Percentiles rank a stretch among this genome's conserved stretches.
Conservation (phyloP, 2,113 vertebrate species). For the Eclectus roratus region DNA sequence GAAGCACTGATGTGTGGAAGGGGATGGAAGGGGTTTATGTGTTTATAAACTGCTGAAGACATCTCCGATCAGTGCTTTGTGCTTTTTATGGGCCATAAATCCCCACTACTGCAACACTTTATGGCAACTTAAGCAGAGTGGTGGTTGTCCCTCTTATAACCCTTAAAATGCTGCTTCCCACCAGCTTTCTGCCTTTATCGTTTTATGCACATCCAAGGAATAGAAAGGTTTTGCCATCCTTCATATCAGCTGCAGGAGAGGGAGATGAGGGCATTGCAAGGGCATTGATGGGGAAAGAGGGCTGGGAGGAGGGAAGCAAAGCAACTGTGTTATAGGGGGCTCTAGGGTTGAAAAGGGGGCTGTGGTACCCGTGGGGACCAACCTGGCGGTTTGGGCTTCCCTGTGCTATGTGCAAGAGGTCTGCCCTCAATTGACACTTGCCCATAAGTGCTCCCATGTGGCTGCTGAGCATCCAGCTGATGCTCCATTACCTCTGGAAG, state of each 20-base stretch:
- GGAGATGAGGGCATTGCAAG: neutral
- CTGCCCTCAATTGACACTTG: rapidly evolving
- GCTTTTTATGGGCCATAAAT: slow-evolving; percentile 40
- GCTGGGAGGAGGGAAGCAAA: neutral
- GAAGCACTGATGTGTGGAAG: neutral
- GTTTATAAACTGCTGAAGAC: slow-evolving; percentile 37
- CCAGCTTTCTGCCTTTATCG: neutral
- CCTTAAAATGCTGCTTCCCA: neutral
- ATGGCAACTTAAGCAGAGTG: neutral
- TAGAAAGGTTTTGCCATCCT: neutral
- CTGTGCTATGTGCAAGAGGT: rapidly evolving
- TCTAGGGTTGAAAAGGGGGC: neutral
- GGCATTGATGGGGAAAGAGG: neutral
- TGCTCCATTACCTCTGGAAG: neutral
- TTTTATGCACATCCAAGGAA: neutral
- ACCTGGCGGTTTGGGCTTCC: neutral
- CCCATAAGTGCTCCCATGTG: rapidly evolving
- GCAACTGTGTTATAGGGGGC: neutral
- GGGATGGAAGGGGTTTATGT: neutral
- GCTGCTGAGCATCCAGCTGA: neutral
- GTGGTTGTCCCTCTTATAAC: neutral
- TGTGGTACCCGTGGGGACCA: neutral
- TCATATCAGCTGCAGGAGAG: neutral
- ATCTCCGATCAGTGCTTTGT: neutral
- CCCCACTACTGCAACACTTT: neutral